These are phyloP conservation scores for Zaprionus africanus DNA, from an alignment of 1,140 invertebrate genomes.

Conservation along the genomic window DNA sequence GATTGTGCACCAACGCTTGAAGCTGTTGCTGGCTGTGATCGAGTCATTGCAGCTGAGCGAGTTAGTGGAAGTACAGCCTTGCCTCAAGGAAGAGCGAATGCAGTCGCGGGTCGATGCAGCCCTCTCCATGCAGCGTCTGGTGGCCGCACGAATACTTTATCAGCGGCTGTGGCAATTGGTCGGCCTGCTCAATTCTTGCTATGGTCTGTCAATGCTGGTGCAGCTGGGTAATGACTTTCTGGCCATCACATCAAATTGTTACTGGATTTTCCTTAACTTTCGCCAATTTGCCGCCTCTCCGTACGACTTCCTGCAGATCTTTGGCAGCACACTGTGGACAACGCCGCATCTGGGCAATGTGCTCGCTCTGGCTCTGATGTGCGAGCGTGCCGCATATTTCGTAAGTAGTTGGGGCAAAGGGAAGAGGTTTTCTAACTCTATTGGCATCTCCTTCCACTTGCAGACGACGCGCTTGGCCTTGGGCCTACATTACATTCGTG, in stretches of 20 bases:
- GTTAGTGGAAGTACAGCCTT: not conserved
- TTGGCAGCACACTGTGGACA: conserved; percentile 67
- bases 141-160: conserved; percentile 63
- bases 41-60: conserved; percentile 49
- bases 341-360: conserved; percentile 74
- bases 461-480: conserved; percentile 72
- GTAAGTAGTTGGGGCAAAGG: conserved; percentile 55
- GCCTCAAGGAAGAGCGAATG: conserved; percentile 12
- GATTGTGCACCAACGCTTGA: conserved; percentile 60
- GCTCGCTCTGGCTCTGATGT: conserved; percentile 68
- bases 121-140: conserved; percentile 47
- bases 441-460: not conserved
- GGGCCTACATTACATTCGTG: conserved; percentile 66
- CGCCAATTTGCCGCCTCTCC: conserved; percentile 57
- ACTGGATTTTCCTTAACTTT: conserved; percentile 81
- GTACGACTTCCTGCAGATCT: conserved; percentile 64
- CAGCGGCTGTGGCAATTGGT: conserved; percentile 69
- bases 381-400: conserved; percentile 62
- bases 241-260: conserved; percentile 79
- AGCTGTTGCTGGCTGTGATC: conserved; percentile 45
- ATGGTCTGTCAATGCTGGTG: conserved; percentile 71
- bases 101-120: conserved; percentile 10
- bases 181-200: conserved; percentile 57
- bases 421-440: not conserved
- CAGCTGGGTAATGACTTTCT: conserved; percentile 79